These are phyloP conservation scores for Torymus texanus DNA, from an alignment of 2,888 invertebrate species.

Conservation along the genomic window DNA sequence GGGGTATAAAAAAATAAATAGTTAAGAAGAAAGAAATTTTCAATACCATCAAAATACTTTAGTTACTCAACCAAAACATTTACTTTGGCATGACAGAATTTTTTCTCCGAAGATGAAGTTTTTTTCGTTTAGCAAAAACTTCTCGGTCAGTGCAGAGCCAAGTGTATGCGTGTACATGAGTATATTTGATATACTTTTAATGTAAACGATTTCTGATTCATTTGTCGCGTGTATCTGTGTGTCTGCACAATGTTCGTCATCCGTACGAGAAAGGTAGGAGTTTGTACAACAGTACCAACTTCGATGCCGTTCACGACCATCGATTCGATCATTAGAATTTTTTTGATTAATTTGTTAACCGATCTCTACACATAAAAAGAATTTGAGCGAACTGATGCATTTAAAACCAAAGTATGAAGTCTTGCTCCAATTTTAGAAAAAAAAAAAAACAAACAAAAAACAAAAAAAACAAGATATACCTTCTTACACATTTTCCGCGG, in stretches of 20 bases:
- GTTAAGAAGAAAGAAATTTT: neutral
- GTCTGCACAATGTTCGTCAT: constrained; percentile 59
- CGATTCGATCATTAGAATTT: constrained; percentile 7
- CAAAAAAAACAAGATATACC: constrained; percentile 6
- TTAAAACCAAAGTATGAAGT: constrained; percentile 2
- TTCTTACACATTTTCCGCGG: constrained; percentile 6
- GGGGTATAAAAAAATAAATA: neutral
- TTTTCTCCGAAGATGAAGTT: too few species aligned
- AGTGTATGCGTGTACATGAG: constrained; percentile 27
- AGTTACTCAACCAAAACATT: too few species aligned
- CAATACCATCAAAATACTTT: neutral
- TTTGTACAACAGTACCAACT: constrained; percentile 38
- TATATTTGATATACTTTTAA: constrained; percentile 19
- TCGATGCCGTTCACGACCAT: constrained; percentile 36
- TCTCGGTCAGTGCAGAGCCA: constrained; percentile 2
- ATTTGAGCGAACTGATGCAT: neutral
- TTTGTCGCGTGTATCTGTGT: constrained; percentile 46
- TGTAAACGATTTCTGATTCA: constrained; percentile 46
- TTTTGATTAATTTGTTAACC: constrained; percentile 15
- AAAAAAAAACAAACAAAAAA: constrained; percentile 26
- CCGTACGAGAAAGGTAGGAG: constrained; percentile 69
- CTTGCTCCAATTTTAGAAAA: constrained; percentile 7
- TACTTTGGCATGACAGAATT: too few species aligned
- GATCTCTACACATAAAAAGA: constrained; percentile 9
- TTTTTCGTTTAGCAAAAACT: constrained; percentile 28